Percentiles rank a stretch among this genome's conserved stretches.
These are phyloP conservation scores for Chelonia mydas DNA, from an alignment of 2,797 vertebrate species.

Conservation along the genomic window DNA sequence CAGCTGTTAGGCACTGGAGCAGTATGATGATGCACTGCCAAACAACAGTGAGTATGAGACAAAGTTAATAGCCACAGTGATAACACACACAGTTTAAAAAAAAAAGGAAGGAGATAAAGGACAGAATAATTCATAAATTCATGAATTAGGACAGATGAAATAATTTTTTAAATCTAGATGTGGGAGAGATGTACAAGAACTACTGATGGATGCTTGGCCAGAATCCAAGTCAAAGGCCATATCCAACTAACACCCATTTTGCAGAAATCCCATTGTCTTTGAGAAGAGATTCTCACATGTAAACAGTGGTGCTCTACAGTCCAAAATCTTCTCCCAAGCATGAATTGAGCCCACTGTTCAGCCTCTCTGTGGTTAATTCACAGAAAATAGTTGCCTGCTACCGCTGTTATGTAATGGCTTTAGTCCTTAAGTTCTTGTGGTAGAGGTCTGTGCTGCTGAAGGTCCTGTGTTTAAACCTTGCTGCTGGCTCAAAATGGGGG, in stretches of 20 bases:
- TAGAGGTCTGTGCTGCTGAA: background rate
- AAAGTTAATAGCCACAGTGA: accelerated
- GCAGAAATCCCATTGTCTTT: background rate
- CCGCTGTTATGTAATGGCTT: background rate
- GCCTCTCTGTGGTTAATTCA: background rate
- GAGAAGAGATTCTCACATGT: background rate
- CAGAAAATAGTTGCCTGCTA: background rate
- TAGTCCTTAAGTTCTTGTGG: background rate
- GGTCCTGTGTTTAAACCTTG: no score
- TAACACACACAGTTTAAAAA: accelerated
- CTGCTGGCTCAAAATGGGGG: background rate
- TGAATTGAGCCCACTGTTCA: background rate
- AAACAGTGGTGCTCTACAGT: background rate
- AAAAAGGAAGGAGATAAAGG: background rate
- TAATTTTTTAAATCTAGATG: background rate
- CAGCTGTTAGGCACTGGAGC: accelerated
- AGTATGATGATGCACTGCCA: background rate
- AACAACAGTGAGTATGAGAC: accelerated
- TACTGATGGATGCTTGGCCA: background rate
- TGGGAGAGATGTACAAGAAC: background rate
- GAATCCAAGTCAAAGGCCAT: background rate
- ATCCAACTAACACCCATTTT: background rate
- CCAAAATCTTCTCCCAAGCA: background rate
- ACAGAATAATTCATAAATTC: background rate
- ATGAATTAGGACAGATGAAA: background rate